A percentile compares a stretch with the other conserved stretches of the same genome.
Evolutionary conservation across 1,140 invertebrate species (phyloP).

Genomic region (Venturia canescens): DNA sequence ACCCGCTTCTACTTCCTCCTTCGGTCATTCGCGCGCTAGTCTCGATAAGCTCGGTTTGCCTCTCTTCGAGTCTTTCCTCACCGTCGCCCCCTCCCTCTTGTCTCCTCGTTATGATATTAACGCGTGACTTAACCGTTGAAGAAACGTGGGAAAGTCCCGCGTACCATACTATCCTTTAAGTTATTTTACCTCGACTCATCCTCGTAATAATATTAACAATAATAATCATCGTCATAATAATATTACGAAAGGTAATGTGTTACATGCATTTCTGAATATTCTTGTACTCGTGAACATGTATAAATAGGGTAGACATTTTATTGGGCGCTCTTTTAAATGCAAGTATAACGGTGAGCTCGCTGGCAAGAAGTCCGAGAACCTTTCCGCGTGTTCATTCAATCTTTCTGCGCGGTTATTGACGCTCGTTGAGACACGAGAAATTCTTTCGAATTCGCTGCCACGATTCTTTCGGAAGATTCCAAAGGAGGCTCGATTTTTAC

Average conservation of each 20-base stretch:
- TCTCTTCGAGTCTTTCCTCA: not conserved
- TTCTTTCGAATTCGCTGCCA: no score
- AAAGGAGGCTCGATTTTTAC: no score
- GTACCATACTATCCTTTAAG: not conserved
- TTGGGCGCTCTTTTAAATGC: slow-evolving; percentile 11
- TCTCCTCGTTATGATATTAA: slow-evolving; percentile 40
- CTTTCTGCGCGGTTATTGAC: no score
- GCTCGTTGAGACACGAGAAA: no score
- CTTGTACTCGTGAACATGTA: not conserved
- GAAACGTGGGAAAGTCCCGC: slow-evolving; percentile 44
- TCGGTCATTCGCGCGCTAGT: slow-evolving; percentile 16
- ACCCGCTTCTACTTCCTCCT: slow-evolving; percentile 23
- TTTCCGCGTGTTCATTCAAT: not conserved
- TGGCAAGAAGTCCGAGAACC: not conserved
- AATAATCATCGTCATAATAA: not conserved
- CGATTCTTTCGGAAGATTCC: no score
- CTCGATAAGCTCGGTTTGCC: slow-evolving; percentile 28
- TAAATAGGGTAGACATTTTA: not conserved
- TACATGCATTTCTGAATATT: not conserved
- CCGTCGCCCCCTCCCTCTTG: not conserved
- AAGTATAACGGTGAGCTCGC: not conserved
- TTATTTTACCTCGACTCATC: slow-evolving; percentile 28
- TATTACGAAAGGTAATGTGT: slow-evolving; percentile 30
- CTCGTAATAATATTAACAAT: slow-evolving; percentile 31
- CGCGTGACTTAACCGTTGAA: slow-evolving; percentile 45